Percentiles rank a stretch among this genome's conserved stretches.
These are phyloP conservation scores for Turdus rufiventris DNA, from an alignment of 2,113 vertebrate genomes.

Conservation along the genomic window DNA sequence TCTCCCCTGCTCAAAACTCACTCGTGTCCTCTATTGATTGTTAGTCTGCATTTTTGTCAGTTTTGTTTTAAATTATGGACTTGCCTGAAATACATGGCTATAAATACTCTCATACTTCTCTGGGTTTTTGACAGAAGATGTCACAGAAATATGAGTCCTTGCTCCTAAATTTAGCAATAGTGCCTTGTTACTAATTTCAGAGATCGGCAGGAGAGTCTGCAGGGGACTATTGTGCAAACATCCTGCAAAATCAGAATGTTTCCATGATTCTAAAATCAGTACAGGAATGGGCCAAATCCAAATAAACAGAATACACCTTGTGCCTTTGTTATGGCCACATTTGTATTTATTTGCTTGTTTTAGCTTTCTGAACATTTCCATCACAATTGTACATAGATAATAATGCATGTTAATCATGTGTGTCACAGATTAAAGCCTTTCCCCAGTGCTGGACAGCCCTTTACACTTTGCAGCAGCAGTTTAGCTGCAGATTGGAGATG, in stretches of 20 bases:
- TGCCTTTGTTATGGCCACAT: background rate
- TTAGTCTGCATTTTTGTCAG: background rate
- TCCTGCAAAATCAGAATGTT: background rate
- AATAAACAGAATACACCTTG: background rate
- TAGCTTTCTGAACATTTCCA: background rate
- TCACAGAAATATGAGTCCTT: background rate
- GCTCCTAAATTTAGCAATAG: background rate
- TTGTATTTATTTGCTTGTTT: background rate
- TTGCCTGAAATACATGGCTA: background rate
- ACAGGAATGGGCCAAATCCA: background rate
- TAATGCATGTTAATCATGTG: background rate
- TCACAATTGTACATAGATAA: background rate
- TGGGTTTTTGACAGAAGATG: background rate
- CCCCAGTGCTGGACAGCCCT: background rate
- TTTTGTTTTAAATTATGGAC: background rate
- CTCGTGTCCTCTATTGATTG: background rate
- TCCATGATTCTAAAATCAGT: background rate
- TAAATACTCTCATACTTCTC: background rate
- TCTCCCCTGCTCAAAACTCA: background rate
- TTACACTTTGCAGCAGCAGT: background rate
- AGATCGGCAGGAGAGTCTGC: background rate
- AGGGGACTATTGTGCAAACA: background rate
- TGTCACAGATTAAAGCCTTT: background rate
- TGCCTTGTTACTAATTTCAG: background rate
- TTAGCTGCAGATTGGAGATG: background rate